Evolutionary conservation across 2,797 vertebrate genomes (phyloP), one percentile per base, ranked within the genome.

Genomic region (Acridotheres tristis): DNA sequence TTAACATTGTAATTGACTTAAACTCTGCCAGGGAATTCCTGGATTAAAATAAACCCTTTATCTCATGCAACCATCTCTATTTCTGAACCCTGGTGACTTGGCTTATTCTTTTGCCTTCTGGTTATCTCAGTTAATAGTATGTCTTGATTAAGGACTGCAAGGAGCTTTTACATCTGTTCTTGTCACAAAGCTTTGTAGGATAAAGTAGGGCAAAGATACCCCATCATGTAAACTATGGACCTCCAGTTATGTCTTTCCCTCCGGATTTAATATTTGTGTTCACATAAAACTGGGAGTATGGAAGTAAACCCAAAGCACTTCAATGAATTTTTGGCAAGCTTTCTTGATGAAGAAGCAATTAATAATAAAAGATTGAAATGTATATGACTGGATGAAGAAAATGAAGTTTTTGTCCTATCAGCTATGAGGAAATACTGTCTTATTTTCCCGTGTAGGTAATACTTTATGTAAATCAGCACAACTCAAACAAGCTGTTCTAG

Each of bases 81-180:
- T 90, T 90, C 85, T 83, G 73, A 88, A 40, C 76, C 75, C 81
- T 79, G 73, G 80, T 86, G 58, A 51, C 58, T 85, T 91, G 75
- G 55, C 81, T 88, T 85, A 83, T 85, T 91, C 85, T 85, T 93
- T 90, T 79, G 71, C 89, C 62, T 89, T 78, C 76, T 93, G 91
- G 73, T 94, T 95, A 59, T 76, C 90, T 90, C 62, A 93, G 38
- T 66, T 78, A 63, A 67, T 84, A 79, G 50, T 69, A 68, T 66
- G 55, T 89, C 67, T 95, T 96, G 93, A 97, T 96, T 92, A 96
- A 89, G 69, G 68, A 91, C 90, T 90, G 51, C 81, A 89, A 61
- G 76, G 69, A 83, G 67, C 71, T 71, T 93, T 94, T 94, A 84
- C 67, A 92, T 90, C 86, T 95, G 68, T 88, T 85, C 73, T 86